Evolutionary conservation across 2,888 invertebrate genomes (phyloP).

Genomic region (Tinea trinotella): DNA sequence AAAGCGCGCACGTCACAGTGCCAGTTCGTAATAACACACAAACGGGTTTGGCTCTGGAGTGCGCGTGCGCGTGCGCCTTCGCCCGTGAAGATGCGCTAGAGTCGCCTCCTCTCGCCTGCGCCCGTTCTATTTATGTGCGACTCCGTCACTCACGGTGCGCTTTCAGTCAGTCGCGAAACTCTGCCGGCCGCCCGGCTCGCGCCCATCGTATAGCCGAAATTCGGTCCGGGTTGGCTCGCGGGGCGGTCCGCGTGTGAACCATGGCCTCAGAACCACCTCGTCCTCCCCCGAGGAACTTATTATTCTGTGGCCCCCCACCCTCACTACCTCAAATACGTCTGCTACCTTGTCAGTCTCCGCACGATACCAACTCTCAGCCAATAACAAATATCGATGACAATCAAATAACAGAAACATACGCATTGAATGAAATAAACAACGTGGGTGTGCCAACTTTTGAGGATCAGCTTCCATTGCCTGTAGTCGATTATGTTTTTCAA

Average conservation of each 20-base stretch:
- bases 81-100: slow-evolving; percentile 70
- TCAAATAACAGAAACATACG: slow-evolving; percentile 46
- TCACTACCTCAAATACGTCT: slow-evolving; percentile 64
- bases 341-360: slow-evolving; percentile 36
- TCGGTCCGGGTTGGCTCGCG: slow-evolving; percentile 52
- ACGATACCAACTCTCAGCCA: neutral
- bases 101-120: slow-evolving; percentile 70
- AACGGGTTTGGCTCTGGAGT: slow-evolving; percentile 64
- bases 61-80: slow-evolving; percentile 68
- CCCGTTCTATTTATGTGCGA: slow-evolving; percentile 70
- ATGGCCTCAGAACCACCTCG: slow-evolving; percentile 68
- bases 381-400: slow-evolving; percentile 30
- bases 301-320: slow-evolving; percentile 63
- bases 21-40: slow-evolving; percentile 55
- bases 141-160: slow-evolving; percentile 65
- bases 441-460: slow-evolving; percentile 58
- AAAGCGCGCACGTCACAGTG: slow-evolving; percentile 60
- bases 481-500: neutral
- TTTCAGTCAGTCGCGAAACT: slow-evolving; percentile 69
- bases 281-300: slow-evolving; percentile 62
- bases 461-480: slow-evolving; percentile 22
- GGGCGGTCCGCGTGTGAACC: slow-evolving; percentile 47
- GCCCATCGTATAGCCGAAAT: slow-evolving; percentile 49
- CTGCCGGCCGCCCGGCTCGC: slow-evolving; percentile 65
- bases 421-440: slow-evolving; percentile 62